These are phyloP conservation scores for Necrosyrtes monachus DNA, from an alignment of 2,797 vertebrate genomes.

Conservation along the genomic window DNA sequence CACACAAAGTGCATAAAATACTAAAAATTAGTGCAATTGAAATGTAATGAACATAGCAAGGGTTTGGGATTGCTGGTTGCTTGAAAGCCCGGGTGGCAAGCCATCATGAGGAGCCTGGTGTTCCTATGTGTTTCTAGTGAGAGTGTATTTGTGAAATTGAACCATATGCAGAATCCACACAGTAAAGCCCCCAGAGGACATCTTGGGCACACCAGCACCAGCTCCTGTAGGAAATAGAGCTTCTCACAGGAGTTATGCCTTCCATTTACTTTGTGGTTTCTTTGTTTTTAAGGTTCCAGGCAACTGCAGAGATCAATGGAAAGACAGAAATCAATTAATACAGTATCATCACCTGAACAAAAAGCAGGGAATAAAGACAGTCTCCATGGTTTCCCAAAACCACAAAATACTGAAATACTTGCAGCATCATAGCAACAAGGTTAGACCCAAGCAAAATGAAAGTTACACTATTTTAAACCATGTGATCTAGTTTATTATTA, in stretches of 20 bases:
- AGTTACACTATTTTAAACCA: background rate
- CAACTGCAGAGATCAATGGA: background rate
- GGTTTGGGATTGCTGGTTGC: background rate
- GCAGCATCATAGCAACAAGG: background rate
- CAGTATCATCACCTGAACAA: background rate
- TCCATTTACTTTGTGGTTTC: accelerated
- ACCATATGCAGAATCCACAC: accelerated
- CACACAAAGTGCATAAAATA: accelerated
- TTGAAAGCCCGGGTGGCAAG: background rate
- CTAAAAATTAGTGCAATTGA: accelerated
- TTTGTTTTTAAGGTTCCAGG: background rate
- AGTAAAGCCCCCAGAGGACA: background rate
- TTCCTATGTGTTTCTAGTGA: accelerated
- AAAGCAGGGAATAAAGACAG: background rate
- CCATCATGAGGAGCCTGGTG: background rate
- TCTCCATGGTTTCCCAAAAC: background rate
- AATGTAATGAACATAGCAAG: accelerated
- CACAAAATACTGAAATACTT: background rate
- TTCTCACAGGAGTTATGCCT: background rate
- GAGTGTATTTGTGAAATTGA: accelerated
- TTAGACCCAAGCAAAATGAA: background rate
- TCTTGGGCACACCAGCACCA: accelerated
- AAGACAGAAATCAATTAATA: background rate
- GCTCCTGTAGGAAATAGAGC: background rate
- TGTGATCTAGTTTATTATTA: background rate